Base-by-base conservation (phyloP, 2,888 invertebrate species). In the Microctonus aethiopoides region DNA sequence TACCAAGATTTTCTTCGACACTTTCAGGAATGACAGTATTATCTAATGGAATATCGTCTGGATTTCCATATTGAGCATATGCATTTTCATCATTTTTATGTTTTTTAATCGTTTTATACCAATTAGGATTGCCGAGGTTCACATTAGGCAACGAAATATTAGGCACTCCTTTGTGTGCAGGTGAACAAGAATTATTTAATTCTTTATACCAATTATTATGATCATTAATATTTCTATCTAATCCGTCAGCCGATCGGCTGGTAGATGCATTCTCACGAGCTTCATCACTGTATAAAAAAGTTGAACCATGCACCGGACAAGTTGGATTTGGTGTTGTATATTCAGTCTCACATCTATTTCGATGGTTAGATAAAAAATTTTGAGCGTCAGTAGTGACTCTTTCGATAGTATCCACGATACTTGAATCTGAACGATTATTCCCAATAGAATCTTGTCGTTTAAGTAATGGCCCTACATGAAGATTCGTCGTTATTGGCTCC, bases 391-490 rank as follows among this genome's bases (percentile, higher is more conserved):
- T 69, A 0, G 76, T 75, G 1, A 76, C 75, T 7, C 75, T 76
- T 32, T 81, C 82, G 24, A 81, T 69, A 0, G 83, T 80, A 65
- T 82, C 82, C 36, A 83, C 79, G 34, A 83, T 79, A 65, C 80
- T 83, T 0, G 81, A 79, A 39, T 81, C 79, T 1, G 80, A 80
- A 34, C 81, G 79, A 51, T 84, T 83, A 62, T 75, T 81, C 4
- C 65, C 65, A 0, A 75, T 67, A 0, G 77, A 77, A 34, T 85
- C 84, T 57, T 79, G 78, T 29, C 78, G 78, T 29, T 78, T 80
- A n/a, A 81, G 66, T 20, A 86, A 65, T 2, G 84, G 85, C 0
- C 85, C 86, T 0, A 86, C 81, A 73, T 86, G 84, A 3, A 85
- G 79, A 68, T 84, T 84, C 3, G 86, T 84, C 9, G 84, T 84